Base-by-base conservation (phyloP, 2,113 vertebrate species). In the Callithrix jacchus region DNA sequence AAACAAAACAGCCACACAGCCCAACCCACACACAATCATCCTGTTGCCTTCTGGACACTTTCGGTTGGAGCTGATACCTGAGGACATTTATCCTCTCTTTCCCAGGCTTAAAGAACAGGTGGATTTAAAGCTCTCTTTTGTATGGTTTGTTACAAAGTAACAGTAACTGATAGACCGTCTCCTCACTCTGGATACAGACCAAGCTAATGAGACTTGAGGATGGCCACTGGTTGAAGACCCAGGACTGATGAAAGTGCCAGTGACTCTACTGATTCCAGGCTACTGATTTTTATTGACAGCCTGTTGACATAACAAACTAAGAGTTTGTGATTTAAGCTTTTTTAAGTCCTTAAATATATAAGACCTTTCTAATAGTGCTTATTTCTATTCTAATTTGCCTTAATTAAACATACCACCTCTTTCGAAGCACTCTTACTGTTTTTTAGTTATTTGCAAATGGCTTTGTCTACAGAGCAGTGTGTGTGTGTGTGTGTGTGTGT, bases 181-280 rank as follows among this genome's bases (percentile, higher is more conserved):
- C 93, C 11, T n/a, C 68, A 47, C 32, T 93, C 61, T 49, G 89
- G 92, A 95, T 91, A 91, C 94, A 97, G 93, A 97, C 64, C 3
- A 20, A 27, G 97, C 96, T 98, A 97, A 98, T 97, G 95, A 97
- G 97, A 97, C 97, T 97, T 97, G 92, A n/a, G 0, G 32, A 88
- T 91, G 85, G 93, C 97, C 89, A 97, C 93, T 96, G 95, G 84
- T 98, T 96, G 97, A 96, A 98, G 95, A 95, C 95, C 68, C 91
- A 80, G 66, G 74, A 56, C 89, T 97, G 94, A 96, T 94, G 91
- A 98, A 74, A 76, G 35, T 80, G 27, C 37, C 56, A 66, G n/a
- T 21, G 40, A 70, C n/a, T 73, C 68, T 35, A 61, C 2, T 77
- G 91, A 96, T 74, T 56, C 91, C 37, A 61, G 70, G 80, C 94